phyloP scores from a whole-genome alignment of 2,797 vertebrate species.

The Gouania willdenowi region DNA sequence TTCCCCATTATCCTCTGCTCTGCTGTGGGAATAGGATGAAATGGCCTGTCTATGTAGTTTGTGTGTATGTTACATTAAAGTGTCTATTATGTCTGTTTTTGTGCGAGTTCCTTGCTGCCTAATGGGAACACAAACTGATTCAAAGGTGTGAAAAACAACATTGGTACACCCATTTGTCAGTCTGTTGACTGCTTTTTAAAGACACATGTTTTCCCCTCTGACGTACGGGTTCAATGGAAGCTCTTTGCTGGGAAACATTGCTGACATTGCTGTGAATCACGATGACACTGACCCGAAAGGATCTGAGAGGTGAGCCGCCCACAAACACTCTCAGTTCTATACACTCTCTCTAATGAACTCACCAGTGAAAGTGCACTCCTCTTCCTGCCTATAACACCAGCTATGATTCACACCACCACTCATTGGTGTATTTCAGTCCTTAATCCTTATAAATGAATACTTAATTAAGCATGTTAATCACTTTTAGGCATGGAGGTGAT shows the following conservation, averaged over 20 bases:
- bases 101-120: constrained; percentile 1
- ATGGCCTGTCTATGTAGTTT: constrained; percentile 46
- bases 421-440: constrained; percentile 17
- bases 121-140: constrained; percentile 18
- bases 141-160: constrained; percentile 22
- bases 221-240: no score
- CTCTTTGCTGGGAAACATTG: no score
- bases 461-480: constrained; percentile 48
- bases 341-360: background rate
- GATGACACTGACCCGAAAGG: background rate
- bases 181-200: background rate
- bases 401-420: constrained; percentile 24
- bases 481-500: constrained; percentile 27
- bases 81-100: constrained; percentile 18
- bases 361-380: background rate
- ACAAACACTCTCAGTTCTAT: background rate
- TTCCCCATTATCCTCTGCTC: constrained; percentile 72
- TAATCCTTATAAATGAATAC: constrained; percentile 52
- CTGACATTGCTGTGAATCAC: no score
- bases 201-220: constrained; percentile 2
- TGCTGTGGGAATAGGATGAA: constrained; percentile 58
- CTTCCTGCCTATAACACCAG: constrained; percentile 1
- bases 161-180: constrained; percentile 1
- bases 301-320: constrained; percentile 4
- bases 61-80: constrained; percentile 9